Conservation (phyloP, 2,888 invertebrate genomes). For the Bruchidius siliquastri region DNA sequence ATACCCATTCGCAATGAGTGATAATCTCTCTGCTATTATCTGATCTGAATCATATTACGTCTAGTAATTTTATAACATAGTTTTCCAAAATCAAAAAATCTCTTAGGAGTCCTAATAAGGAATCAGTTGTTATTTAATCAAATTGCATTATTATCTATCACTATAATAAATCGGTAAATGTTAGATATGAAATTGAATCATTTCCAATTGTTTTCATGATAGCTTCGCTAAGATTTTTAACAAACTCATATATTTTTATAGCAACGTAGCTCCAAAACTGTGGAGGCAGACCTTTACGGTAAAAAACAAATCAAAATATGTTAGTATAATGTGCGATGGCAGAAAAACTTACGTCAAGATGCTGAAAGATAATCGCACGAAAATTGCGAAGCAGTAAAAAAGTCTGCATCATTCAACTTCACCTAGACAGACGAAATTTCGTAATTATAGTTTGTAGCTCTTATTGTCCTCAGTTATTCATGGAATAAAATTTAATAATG, state of each 20-base stretch:
- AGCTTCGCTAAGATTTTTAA: background rate
- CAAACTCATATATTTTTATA: constrained; percentile 15
- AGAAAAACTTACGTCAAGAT: constrained; percentile 23
- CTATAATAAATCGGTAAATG: no score
- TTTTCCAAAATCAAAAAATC: no score
- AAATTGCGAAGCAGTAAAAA: background rate
- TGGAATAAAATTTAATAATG: background rate
- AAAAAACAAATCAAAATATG: constrained; percentile 25
- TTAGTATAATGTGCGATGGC: constrained; percentile 16
- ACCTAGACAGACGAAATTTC: background rate
- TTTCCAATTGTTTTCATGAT: no score
- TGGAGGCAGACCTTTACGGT: constrained; percentile 23
- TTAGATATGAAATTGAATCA: no score
- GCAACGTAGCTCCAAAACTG: constrained; percentile 16
- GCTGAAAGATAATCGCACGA: constrained; percentile 26
- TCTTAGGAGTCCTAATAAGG: no score
- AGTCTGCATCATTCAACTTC: background rate
- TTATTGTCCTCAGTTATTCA: background rate
- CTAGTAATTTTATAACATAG: no score
- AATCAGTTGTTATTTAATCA: no score
- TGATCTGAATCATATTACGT: no score
- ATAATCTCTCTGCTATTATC: no score
- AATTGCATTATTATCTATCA: no score
- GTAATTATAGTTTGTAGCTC: background rate
- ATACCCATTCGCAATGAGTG: no score